Percentiles rank a stretch among this genome's conserved stretches.
Conservation (phyloP, 2,888 invertebrate species). For the Melinopterus prodromus region DNA sequence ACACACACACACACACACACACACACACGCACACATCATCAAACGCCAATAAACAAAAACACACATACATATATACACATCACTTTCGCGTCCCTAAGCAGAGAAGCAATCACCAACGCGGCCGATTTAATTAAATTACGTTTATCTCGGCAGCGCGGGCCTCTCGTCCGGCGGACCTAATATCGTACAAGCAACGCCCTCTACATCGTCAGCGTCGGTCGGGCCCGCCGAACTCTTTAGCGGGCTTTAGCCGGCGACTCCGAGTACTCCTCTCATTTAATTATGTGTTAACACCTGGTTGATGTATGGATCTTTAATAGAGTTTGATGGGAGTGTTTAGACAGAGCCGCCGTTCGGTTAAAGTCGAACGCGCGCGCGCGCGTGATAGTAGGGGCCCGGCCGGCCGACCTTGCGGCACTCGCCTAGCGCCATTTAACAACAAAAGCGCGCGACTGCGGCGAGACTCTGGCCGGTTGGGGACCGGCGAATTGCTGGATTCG, state of each 20-base stretch:
- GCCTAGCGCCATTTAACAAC: not conserved
- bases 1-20: too few species aligned
- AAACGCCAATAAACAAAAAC: not conserved
- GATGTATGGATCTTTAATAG: conserved; percentile 34
- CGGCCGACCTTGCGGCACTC: not conserved
- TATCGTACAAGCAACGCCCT: not conserved
- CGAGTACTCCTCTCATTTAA: conserved; percentile 7
- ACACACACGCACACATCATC: not conserved
- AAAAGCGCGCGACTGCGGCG: not conserved
- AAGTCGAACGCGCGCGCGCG: not conserved
- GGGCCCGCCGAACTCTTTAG: not conserved
- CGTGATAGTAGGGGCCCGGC: not conserved
- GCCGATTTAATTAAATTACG: conserved; percentile 5
- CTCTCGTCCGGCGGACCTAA: not conserved
- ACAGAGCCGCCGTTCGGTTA: conserved; percentile 24
- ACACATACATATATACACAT: not conserved
- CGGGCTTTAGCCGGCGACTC: not conserved
- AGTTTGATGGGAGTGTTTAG: conserved; percentile 34
- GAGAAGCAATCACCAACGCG: conserved; percentile 10
- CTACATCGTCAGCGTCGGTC: not conserved
- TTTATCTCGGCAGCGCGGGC: not conserved
- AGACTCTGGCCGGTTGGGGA: too few species aligned
- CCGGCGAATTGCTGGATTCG: too few species aligned
- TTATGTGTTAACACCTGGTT: conserved; percentile 31
- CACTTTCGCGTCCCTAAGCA: conserved; percentile 7